Conservation (phyloP, 1,140 invertebrate species). For the Pteromalus puparum region DNA sequence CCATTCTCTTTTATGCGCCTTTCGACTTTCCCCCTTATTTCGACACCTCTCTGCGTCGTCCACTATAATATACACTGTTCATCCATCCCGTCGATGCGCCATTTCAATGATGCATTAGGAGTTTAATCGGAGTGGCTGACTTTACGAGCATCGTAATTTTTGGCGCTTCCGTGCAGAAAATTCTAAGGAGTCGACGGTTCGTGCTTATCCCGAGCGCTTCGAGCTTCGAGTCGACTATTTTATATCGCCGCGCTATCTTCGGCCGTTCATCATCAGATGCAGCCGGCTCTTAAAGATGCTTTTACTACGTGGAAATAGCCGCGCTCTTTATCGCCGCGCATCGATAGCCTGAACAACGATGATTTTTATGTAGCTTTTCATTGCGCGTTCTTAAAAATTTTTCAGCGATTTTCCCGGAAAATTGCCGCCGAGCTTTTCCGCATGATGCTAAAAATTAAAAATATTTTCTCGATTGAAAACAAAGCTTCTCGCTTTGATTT, state of each 20-base stretch:
- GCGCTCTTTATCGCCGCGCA: background rate
- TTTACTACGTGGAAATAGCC: background rate
- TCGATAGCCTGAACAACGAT: background rate
- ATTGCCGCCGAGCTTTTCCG: background rate
- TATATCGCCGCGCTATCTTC: conserved; percentile 15
- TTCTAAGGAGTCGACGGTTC: background rate
- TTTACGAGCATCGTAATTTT: conserved; percentile 14
- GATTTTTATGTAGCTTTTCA: background rate
- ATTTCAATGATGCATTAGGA: background rate
- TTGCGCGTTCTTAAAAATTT: background rate
- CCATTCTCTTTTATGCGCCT: background rate
- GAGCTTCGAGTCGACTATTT: background rate
- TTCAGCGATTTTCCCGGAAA: background rate
- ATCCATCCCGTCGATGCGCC: background rate
- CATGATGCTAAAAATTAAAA: no score
- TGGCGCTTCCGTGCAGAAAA: conserved; percentile 5
- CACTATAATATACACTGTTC: no score
- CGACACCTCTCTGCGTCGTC: background rate
- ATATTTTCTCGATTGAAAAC: no score
- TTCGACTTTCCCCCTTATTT: background rate
- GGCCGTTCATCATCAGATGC: conserved; percentile 12
- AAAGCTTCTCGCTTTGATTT: no score
- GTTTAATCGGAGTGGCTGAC: conserved; percentile 6
- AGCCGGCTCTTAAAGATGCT: background rate
- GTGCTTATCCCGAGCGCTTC: background rate